Base-by-base conservation (phyloP, 2,888 invertebrate species). In the Mesochorus sp. region DNA sequence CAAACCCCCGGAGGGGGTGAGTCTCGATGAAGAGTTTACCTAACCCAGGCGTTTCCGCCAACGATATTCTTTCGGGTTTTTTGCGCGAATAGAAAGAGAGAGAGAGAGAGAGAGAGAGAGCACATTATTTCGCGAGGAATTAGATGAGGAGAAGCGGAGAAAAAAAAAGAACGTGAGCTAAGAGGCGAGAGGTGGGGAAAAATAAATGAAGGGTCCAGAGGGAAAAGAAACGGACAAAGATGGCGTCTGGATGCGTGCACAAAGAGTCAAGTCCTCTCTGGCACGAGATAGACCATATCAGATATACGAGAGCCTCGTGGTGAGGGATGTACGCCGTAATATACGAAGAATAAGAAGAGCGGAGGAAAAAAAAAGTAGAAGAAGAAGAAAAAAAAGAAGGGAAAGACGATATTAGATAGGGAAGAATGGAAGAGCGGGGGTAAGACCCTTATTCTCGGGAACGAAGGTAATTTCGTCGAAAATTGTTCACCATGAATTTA, bases 401-500 rank as follows among this genome's bases (percentile, higher is more conserved):
- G 10, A 14, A 21, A n/a, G 37, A 51, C 34, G 39, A 10, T 8
- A 34, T 6, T 24, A 19, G 24, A 10, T 8, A 14, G 0, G 10
- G 49, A 39, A 74, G 67, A 75, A 66, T 34, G 66, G 34, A 49
- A 47, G 70, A 39, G 47, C 53, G 47, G 44, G 72, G 64, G 31
- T 14, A 47, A 49, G 24, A 61, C 26, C 34, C 64, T 64, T 61
- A 64, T 66, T 53, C 76, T 17, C 57, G 42, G 44, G 28, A 26
- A 53, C 53, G 47, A 71, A 51, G 55, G 61, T 59, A 62, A 68
- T 61, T 66, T 26, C 61, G 28, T 70, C 55, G 51, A 80, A 70
- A 47, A 66, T 76, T 53, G 51, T 73, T 37, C 49, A 26, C 55
- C 68, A 64, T 75, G 71, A 76, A 76, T 76, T 76, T 71, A 61